phyloP scores from a whole-genome alignment of 2,113 vertebrate species.

The Sula dactylatra region DNA sequence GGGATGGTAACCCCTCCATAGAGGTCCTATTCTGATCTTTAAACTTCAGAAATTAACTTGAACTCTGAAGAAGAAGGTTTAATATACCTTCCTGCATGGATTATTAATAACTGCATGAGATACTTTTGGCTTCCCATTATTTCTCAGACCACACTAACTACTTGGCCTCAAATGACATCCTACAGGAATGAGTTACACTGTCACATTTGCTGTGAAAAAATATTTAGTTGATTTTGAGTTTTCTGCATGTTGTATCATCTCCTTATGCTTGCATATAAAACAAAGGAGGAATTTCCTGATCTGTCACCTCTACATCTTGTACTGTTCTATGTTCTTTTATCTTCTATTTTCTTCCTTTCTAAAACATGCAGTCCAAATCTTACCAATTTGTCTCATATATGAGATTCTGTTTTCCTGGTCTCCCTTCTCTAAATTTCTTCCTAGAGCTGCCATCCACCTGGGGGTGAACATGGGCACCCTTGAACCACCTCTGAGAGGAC shows the following conservation, averaged over 20 bases:
- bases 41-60: neutral
- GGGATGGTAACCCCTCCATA: neutral
- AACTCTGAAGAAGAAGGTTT: neutral
- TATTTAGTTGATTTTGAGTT: neutral
- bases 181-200: neutral
- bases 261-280: neutral
- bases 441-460: neutral
- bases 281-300: neutral
- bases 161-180: neutral
- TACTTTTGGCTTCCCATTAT: neutral
- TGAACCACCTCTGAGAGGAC: neutral
- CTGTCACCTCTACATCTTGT: neutral
- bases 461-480: neutral
- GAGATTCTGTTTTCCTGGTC: neutral
- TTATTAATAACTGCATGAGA: neutral
- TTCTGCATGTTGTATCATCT: neutral
- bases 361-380: neutral
- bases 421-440: neutral
- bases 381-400: neutral
- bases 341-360: neutral
- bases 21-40: neutral
- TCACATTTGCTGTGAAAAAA: neutral
- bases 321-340: neutral
- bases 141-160: neutral
- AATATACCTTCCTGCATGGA: neutral